Evolutionary conservation across 2,888 invertebrate genomes (phyloP).

Genomic region (Philonicus albiceps): DNA sequence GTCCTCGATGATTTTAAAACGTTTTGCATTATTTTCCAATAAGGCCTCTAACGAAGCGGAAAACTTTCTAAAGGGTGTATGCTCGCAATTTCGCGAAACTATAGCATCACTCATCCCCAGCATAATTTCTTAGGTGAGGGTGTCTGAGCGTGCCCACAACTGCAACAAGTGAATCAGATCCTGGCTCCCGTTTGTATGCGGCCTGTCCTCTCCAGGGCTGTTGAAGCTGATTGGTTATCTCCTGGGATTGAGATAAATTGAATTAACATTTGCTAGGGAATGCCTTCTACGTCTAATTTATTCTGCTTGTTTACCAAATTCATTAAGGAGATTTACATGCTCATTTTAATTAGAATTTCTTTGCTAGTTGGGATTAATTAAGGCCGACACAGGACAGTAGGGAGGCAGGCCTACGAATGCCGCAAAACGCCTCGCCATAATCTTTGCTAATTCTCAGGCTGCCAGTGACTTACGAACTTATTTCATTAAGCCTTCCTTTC

Average conservation of each 20-base stretch:
- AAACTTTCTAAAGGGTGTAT: neutral
- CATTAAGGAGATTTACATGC: neutral
- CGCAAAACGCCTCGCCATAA: neutral
- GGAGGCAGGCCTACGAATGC: neutral
- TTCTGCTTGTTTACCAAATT: slow-evolving; percentile 14
- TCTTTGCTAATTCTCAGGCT: neutral
- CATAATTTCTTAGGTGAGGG: neutral
- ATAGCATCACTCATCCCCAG: neutral
- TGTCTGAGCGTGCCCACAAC: neutral
- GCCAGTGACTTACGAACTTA: neutral
- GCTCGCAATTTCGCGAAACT: neutral
- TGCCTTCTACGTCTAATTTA: neutral
- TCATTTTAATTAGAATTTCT: slow-evolving; percentile 6
- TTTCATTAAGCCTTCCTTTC: neutral
- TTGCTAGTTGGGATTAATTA: neutral
- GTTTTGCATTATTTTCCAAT: neutral
- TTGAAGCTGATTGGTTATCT: neutral
- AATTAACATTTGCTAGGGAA: neutral
- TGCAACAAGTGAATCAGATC: neutral
- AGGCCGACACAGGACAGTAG: neutral
- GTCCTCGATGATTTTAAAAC: neutral
- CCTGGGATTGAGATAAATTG: neutral
- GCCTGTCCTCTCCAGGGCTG: neutral
- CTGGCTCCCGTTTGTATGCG: neutral
- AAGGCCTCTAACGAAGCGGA: neutral